Percentiles rank a stretch among this genome's conserved stretches.
These are phyloP conservation scores for Tetheella fluctuosa DNA, from an alignment of 2,888 invertebrate genomes.

Conservation along the genomic window DNA sequence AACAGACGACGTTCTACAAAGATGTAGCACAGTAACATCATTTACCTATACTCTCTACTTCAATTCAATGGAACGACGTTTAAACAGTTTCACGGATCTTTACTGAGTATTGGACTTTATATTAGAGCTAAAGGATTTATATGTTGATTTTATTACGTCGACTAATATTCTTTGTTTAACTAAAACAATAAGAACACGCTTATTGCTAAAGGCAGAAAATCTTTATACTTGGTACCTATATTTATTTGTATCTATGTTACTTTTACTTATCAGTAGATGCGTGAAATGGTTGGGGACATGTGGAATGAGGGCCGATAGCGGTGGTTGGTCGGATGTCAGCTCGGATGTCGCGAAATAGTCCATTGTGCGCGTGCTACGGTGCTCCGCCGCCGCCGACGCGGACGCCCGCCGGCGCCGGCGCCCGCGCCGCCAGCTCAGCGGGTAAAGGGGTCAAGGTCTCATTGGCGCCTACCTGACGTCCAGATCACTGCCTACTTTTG, in stretches of 20 bases:
- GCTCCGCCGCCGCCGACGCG: constrained; percentile 16
- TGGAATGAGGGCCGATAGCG: constrained; percentile 28
- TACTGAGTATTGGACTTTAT: background rate
- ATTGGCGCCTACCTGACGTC: constrained; percentile 71
- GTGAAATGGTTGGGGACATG: constrained; percentile 20
- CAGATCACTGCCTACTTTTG: constrained; percentile 49
- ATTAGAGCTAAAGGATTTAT: background rate
- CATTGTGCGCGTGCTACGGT: constrained; percentile 53
- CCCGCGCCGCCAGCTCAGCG: constrained; percentile 39
- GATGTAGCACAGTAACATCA: constrained; percentile 33
- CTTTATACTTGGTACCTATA: background rate
- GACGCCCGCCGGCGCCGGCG: constrained; percentile 17
- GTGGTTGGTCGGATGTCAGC: constrained; percentile 53
- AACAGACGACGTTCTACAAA: constrained; percentile 43
- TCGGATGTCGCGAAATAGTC: constrained; percentile 74
- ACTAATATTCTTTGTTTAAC: no score
- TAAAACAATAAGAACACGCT: background rate
- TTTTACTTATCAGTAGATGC: background rate
- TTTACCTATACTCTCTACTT: constrained; percentile 10
- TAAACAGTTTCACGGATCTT: background rate
- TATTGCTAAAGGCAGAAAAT: background rate
- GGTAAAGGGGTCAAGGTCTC: constrained; percentile 75
- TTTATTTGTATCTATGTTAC: background rate
- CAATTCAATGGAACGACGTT: background rate
- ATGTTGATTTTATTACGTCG: background rate